These are phyloP conservation scores for Papilio dardanus DNA, from an alignment of 1,140 invertebrate species.

Conservation along the genomic window DNA sequence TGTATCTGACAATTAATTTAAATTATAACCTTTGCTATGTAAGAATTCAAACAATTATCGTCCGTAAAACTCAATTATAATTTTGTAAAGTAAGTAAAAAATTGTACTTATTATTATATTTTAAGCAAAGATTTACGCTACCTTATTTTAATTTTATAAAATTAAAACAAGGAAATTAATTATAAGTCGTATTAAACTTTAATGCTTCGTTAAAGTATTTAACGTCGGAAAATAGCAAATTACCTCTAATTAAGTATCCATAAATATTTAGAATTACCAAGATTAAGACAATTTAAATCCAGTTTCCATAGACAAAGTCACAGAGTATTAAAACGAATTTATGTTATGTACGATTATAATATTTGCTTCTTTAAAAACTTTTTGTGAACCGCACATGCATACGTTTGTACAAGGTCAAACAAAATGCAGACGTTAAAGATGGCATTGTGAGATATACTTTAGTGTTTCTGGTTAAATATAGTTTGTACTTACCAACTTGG, in stretches of 20 bases:
- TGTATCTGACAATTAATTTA: background rate
- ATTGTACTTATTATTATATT: background rate
- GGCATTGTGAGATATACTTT: background rate
- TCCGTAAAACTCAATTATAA: background rate
- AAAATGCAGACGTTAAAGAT: conserved; percentile 11
- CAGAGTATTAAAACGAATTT: no score
- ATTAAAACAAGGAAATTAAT: background rate
- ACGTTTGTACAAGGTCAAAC: background rate
- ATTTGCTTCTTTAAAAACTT: background rate
- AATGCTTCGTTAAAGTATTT: background rate
- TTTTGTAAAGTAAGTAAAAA: background rate
- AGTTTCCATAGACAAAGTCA: background rate
- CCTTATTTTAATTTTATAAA: background rate
- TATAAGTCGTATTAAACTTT: background rate
- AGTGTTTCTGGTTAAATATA: background rate
- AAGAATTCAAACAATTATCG: background rate
- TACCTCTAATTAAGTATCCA: background rate
- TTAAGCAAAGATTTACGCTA: background rate
- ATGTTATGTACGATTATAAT: no score
- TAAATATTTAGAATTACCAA: background rate
- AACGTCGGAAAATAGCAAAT: background rate
- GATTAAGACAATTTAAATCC: background rate
- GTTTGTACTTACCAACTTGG: no score
- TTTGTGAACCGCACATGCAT: background rate
- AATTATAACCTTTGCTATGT: background rate